These are phyloP conservation scores for Sinella curviseta DNA, from an alignment of 1,140 invertebrate species.

Conservation along the genomic window DNA sequence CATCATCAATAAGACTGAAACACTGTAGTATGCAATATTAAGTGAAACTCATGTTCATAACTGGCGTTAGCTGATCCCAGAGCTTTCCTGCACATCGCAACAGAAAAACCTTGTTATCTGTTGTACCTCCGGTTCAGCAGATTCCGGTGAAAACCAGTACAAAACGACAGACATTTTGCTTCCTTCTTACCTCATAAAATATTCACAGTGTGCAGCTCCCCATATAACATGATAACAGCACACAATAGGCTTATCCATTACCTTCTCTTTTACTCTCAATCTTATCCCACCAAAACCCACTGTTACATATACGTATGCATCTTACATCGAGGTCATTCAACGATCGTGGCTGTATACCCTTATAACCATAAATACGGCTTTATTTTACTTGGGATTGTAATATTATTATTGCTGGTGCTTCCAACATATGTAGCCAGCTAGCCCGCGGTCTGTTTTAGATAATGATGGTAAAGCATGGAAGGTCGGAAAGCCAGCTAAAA, in stretches of 20 bases:
- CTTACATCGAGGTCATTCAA: neutral
- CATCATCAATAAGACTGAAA: no score
- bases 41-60: no score
- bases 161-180: no score
- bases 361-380: neutral
- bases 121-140: no score
- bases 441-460: neutral
- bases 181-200: neutral
- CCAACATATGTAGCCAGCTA: neutral
- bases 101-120: no score
- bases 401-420: neutral
- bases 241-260: neutral
- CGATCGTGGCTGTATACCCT: neutral
- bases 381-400: neutral
- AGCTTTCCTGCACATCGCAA: no score
- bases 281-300: no score
- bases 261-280: neutral
- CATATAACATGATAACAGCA: neutral
- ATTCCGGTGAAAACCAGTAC: no score
- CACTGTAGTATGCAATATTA: no score
- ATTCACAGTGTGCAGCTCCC: neutral
- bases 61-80: no score
- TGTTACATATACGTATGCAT: no score
- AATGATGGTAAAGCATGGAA: neutral
- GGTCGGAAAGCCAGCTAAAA: neutral